Conservation (phyloP, 2,113 vertebrate genomes). For the Gnathonemus longibarbis region DNA sequence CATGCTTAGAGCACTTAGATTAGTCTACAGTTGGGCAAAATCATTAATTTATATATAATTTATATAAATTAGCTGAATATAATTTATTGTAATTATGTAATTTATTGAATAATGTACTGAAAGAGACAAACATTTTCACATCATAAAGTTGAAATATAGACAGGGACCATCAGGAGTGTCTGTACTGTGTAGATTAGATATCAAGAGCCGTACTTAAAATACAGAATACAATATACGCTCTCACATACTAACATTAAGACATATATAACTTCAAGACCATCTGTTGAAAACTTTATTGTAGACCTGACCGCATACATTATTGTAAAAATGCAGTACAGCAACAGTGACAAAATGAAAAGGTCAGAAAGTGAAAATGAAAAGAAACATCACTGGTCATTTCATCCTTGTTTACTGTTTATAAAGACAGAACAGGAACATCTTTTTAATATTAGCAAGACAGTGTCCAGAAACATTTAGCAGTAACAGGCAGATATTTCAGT, state of each 20-base stretch:
- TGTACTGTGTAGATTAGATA: background rate
- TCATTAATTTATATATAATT: too few relatives aligned
- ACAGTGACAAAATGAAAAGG: conserved; percentile 29
- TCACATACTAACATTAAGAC: background rate
- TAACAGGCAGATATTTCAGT: background rate
- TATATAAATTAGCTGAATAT: too few relatives aligned
- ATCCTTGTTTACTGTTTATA: conserved; percentile 27
- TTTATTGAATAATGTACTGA: too few relatives aligned
- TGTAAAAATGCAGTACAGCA: conserved; percentile 56
- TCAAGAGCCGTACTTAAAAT: background rate
- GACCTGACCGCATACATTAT: conserved; percentile 40
- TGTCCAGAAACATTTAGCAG: background rate
- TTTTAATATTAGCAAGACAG: background rate
- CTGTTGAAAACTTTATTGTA: conserved; percentile 58
- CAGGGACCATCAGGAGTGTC: too few relatives aligned
- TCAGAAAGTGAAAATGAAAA: conserved; percentile 24
- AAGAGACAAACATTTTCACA: too few relatives aligned
- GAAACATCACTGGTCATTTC: conserved; percentile 22
- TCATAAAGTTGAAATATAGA: too few relatives aligned
- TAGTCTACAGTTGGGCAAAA: too few relatives aligned
- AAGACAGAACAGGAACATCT: background rate
- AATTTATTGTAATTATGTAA: too few relatives aligned
- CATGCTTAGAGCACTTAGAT: too few relatives aligned
- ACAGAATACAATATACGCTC: background rate
- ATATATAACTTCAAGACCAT: conserved; percentile 1